Evolutionary conservation across 2,113 vertebrate genomes (phyloP).

Genomic region (Vulpes lagopus): DNA sequence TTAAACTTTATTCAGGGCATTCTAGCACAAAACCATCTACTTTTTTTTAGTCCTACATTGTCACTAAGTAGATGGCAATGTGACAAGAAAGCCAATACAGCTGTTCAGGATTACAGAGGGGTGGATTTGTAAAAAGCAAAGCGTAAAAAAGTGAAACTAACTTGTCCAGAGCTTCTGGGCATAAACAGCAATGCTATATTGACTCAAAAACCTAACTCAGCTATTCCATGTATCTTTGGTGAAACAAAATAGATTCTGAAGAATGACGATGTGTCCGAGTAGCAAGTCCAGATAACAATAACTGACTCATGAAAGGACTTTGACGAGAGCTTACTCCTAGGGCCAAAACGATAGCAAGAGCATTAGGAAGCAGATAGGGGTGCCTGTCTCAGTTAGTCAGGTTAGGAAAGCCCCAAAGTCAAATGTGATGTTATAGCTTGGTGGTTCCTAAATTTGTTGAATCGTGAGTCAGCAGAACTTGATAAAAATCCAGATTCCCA

Average conservation of each 20-base stretch:
- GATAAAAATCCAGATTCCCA: not conserved
- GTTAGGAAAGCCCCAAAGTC: not conserved
- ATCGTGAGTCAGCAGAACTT: not conserved
- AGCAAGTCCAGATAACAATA: not conserved
- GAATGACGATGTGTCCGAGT: not conserved
- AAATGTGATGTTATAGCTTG: not conserved
- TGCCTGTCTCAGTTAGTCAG: not conserved
- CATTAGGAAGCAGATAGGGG: not conserved
- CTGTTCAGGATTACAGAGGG: not conserved
- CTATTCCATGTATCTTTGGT: not conserved
- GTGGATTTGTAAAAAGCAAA: not conserved
- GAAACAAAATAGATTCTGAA: slow-evolving; percentile 32
- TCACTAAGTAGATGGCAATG: not conserved
- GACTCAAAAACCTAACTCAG: not conserved
- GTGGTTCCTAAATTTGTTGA: not conserved
- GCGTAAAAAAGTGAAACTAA: not conserved
- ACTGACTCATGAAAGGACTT: not conserved
- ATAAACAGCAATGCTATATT: not conserved
- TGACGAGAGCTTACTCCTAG: not conserved
- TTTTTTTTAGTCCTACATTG: not conserved
- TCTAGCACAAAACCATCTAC: not conserved
- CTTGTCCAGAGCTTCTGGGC: not conserved
- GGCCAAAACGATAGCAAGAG: not conserved
- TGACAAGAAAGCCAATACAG: not conserved
- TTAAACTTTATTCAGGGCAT: not conserved